Conservation (phyloP, 2,888 invertebrate species). For the Leptinotarsa juncta region DNA sequence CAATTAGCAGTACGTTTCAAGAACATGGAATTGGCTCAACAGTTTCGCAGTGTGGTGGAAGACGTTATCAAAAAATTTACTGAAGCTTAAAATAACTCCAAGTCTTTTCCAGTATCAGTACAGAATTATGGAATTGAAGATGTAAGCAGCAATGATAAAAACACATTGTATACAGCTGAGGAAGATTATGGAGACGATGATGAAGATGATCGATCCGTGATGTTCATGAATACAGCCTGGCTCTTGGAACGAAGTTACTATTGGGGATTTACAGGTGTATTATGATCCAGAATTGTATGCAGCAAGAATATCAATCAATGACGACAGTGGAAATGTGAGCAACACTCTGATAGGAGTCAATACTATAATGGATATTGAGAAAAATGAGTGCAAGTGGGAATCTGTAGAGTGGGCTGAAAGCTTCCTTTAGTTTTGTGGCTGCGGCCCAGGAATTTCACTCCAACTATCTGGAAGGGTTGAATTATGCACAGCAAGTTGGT, state of each 20-base stretch:
- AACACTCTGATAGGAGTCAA: slow-evolving; percentile 73
- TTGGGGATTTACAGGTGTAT: slow-evolving; percentile 65
- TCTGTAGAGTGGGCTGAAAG: slow-evolving; percentile 71
- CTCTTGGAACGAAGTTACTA: slow-evolving; percentile 62
- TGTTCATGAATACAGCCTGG: slow-evolving; percentile 65
- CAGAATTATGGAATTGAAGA: slow-evolving; percentile 52
- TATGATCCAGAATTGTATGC: slow-evolving; percentile 72
- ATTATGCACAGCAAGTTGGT: slow-evolving; percentile 58
- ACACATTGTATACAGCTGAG: slow-evolving; percentile 42
- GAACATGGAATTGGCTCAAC: slow-evolving; percentile 69
- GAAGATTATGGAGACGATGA: slow-evolving; percentile 60
- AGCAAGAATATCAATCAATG: slow-evolving; percentile 65
- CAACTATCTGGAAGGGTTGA: slow-evolving; percentile 67
- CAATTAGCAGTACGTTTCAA: slow-evolving; percentile 87
- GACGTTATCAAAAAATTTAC: slow-evolving; percentile 62
- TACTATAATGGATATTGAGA: slow-evolving; percentile 69
- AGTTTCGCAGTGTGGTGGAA: slow-evolving; percentile 72
- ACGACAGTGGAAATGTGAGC: slow-evolving; percentile 69
- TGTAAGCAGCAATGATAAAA: slow-evolving; percentile 45
- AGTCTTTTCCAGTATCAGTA: slow-evolving; percentile 49
- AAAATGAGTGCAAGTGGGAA: slow-evolving; percentile 69
- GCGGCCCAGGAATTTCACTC: slow-evolving; percentile 69
- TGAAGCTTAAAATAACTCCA: slow-evolving; percentile 38
- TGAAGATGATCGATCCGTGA: slow-evolving; percentile 60
- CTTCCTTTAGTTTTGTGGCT: slow-evolving; percentile 67